A percentile compares a stretch with the other conserved stretches of the same genome.
Evolutionary conservation across 1,140 invertebrate species (phyloP).

Genomic region (Drosophila nikananu): DNA sequence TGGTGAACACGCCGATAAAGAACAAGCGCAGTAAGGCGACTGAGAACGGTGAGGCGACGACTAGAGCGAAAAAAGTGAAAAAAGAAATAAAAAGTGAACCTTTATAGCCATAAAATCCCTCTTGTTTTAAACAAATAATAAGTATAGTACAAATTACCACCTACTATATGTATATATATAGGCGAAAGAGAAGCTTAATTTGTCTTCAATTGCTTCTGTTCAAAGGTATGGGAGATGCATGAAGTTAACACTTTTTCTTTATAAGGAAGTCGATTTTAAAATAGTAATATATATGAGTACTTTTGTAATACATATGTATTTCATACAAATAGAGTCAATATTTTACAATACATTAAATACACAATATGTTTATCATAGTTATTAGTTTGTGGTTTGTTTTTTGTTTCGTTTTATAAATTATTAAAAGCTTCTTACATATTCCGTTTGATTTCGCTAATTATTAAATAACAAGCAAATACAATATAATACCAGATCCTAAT

Average conservation of each 20-base stretch:
- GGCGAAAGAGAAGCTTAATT: not conserved
- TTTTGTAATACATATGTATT: constrained; percentile 78
- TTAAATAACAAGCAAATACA: constrained; percentile 81
- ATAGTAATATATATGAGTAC: constrained; percentile 12
- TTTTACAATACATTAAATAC: constrained; percentile 82
- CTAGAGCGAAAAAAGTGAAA: constrained; percentile 62
- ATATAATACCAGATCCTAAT: constrained; percentile 60
- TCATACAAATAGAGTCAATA: constrained; percentile 84
- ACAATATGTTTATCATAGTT: constrained; percentile 72
- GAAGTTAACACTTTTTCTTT: too few species aligned
- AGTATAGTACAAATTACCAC: constrained; percentile 53
- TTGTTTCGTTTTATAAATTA: constrained; percentile 63
- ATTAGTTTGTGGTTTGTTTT: constrained; percentile 44
- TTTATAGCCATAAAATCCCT: constrained; percentile 39
- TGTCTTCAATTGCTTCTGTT: not conserved
- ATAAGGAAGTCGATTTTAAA: not conserved
- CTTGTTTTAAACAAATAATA: constrained; percentile 18
- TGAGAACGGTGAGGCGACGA: constrained; percentile 13
- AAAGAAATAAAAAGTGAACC: constrained; percentile 73
- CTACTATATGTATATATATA: too few species aligned
- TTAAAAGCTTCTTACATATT: constrained; percentile 76
- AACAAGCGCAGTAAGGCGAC: constrained; percentile 53
- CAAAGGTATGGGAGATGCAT: not conserved
- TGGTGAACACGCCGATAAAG: constrained; percentile 23
- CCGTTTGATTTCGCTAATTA: constrained; percentile 73